Evolutionary conservation across 1,140 invertebrate genomes (phyloP).

Genomic region (Calephelis virginiensis): DNA sequence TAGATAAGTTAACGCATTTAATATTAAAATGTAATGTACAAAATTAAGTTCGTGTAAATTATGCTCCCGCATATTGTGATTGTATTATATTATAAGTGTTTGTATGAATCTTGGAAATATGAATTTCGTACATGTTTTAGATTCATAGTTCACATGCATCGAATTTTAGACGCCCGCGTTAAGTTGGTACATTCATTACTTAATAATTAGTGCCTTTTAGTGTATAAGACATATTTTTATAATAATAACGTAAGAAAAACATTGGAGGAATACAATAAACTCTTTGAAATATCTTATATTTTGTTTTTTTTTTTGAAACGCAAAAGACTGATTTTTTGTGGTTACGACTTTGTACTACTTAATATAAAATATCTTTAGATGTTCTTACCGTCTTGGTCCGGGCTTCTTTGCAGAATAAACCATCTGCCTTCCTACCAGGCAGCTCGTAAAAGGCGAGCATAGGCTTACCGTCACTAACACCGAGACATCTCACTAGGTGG

Average conservation of each 20-base stretch:
- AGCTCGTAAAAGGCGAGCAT: too few species aligned
- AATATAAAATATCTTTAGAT: too few species aligned
- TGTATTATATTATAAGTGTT: slow-evolving; percentile 16
- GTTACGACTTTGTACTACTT: too few species aligned
- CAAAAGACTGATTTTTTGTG: too few species aligned
- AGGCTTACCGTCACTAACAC: too few species aligned
- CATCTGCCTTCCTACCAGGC: too few species aligned
- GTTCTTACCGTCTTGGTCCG: too few species aligned
- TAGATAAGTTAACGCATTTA: slow-evolving; percentile 66
- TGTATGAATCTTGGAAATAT: slow-evolving; percentile 13
- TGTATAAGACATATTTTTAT: slow-evolving; percentile 21
- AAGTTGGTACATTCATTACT: slow-evolving; percentile 20
- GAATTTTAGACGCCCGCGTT: slow-evolving; percentile 14
- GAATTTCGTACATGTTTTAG: slow-evolving; percentile 20
- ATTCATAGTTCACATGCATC: slow-evolving; percentile 19
- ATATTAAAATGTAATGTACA: slow-evolving; percentile 67
- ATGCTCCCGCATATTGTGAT: slow-evolving; percentile 63
- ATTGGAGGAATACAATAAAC: slow-evolving; percentile 21
- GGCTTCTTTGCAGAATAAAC: too few species aligned
- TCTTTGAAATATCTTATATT: not conserved
- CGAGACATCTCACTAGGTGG: too few species aligned
- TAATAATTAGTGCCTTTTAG: slow-evolving; percentile 23
- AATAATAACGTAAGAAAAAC: slow-evolving; percentile 16
- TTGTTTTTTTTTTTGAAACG: not conserved
- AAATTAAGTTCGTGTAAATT: slow-evolving; percentile 57